Evolutionary conservation across 2,888 invertebrate genomes (phyloP), one percentile per base, ranked within the genome.

Genomic region (Caenorhabditis afra): DNA sequence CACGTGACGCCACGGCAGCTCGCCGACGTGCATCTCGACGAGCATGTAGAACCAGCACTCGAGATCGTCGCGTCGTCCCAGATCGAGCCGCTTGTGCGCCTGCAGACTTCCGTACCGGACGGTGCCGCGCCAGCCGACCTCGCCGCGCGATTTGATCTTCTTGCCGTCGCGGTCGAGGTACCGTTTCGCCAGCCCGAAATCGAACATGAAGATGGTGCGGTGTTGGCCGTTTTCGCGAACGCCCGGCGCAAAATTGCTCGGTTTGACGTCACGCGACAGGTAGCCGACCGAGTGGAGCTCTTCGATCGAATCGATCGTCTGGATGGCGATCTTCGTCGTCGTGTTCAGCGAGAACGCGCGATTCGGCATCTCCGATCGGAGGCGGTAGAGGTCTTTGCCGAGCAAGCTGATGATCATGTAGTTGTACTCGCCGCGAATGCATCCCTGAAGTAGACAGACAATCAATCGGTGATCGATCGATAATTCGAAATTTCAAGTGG

Each of bases 31-130:
- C 67, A 86, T 76, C 65, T 86, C 86, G 64, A 85, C 82, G 23
- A 85, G 80, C 79, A 86, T 83, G 66, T 86, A 86, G 45, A 85
- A 81, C 86, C 86, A 86, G 44, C 81, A 80, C 52, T 86, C 86
- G 10, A 82, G 29, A 50, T 86, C 86, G 55, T 86, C 86, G 20
- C 79, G 68, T n/a, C 85, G 71, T 1, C 82, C 78, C 3, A 86
- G 74, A 58, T 86, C 86, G 68, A 64, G 29, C n/a, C 77, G 41
- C n/a, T 76, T 71, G 57, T 86, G 86, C 10, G 86, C 86, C 23
- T 80, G 77, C 37, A 86, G 79, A 22, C 83, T 83, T 4, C 85
- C 86, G 70, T 86, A 86, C 12, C 86, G 81, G 14, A 85, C 81
- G 10, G 86, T 86, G 14, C 86, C 86, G 16, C 86, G 62, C 86